Conservation (phyloP, 2,113 vertebrate genomes). For the Psilopogon haemacephalus region DNA sequence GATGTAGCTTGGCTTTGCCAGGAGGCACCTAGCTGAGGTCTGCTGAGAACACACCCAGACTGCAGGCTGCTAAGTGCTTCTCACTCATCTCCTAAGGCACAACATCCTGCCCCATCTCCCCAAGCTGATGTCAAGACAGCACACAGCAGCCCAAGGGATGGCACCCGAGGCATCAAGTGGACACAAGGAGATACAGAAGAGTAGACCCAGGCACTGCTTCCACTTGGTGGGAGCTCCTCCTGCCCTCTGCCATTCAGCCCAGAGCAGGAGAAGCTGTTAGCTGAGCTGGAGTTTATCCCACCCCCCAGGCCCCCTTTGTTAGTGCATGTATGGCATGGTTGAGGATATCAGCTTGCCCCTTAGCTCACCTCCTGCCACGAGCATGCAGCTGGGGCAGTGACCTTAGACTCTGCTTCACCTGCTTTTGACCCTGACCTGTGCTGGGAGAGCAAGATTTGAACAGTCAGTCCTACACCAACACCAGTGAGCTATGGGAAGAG, state of each 20-base stretch:
- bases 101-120: not conserved
- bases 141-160: not conserved
- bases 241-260: not conserved
- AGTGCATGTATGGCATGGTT: too few relatives aligned
- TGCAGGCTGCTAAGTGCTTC: not conserved
- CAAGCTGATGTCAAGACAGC: not conserved
- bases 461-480: not conserved
- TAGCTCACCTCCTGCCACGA: not conserved
- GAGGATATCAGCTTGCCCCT: not conserved
- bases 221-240: not conserved
- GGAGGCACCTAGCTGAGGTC: not conserved
- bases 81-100: not conserved
- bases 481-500: not conserved
- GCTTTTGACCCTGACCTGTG: not conserved
- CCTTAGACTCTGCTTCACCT: not conserved
- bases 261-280: not conserved
- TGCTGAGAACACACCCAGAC: not conserved
- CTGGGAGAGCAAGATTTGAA: not conserved
- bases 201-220: not conserved
- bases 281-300: not conserved
- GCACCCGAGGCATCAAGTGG: accelerated
- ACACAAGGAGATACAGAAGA: accelerated
- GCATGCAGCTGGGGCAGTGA: not conserved
- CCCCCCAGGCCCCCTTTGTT: not conserved
- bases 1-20: not conserved